Evolutionary conservation across 1,140 invertebrate species (phyloP).

Genomic region (Adoxophyes honmai): DNA sequence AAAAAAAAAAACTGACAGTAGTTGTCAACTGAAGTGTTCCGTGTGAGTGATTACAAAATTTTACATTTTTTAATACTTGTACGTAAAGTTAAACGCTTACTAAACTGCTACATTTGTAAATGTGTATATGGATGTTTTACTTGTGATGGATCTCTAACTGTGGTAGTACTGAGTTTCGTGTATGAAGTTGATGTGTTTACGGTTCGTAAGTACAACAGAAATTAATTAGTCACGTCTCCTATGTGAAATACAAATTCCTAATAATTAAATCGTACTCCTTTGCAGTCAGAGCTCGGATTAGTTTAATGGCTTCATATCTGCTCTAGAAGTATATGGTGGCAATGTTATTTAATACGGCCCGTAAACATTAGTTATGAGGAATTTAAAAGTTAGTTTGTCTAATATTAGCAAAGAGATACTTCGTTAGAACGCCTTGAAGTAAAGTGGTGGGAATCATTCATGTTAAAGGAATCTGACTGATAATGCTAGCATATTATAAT

Average conservation of each 20-base stretch:
- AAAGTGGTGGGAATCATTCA: too few species aligned
- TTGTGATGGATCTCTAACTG: conserved; percentile 31
- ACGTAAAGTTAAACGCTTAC: not conserved
- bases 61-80: conserved; percentile 5
- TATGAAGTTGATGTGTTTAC: conserved; percentile 55
- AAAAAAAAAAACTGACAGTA: not conserved
- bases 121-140: conserved; percentile 13
- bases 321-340: too few species aligned
- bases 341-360: too few species aligned
- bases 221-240: conserved; percentile 47
- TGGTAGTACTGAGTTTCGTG: conserved; percentile 23
- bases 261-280: not conserved
- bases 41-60: conserved; percentile 12
- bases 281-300: not conserved
- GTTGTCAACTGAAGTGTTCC: conserved; percentile 12
- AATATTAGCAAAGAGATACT: too few species aligned
- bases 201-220: conserved; percentile 41
- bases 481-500: too few species aligned
- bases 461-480: too few species aligned
- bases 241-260: conserved; percentile 7
- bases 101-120: not conserved
- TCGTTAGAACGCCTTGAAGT: too few species aligned
- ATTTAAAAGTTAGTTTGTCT: too few species aligned
- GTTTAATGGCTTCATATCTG: too few species aligned
- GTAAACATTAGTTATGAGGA: too few species aligned